phyloP scores from a whole-genome alignment of 2,113 vertebrate species.

The Erinaceus europaeus region DNA sequence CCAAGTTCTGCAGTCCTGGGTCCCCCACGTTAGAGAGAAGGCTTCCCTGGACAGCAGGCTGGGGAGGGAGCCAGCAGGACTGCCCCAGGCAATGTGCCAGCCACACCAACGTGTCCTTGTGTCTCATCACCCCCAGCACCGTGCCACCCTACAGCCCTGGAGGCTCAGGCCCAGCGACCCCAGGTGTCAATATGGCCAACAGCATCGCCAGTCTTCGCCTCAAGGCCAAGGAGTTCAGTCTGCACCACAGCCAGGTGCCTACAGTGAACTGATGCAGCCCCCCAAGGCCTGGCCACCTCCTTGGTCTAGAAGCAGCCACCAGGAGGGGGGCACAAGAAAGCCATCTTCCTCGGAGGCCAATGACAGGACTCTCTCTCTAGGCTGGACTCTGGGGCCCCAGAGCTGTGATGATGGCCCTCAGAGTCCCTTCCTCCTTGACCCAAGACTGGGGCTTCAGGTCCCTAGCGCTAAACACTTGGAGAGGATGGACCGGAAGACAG shows the following conservation, averaged over 20 bases:
- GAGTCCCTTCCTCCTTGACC: background rate
- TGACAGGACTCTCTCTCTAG: background rate
- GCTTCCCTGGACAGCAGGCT: background rate
- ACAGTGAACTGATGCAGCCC: slow-evolving; percentile 84
- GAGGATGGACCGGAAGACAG: background rate
- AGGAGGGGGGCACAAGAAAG: no score
- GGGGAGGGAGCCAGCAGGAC: background rate
- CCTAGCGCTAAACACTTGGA: no score
- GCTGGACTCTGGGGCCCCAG: no score
- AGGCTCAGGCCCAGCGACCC: slow-evolving; percentile 66
- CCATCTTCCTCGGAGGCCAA: background rate
- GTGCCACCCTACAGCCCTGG: slow-evolving; percentile 86
- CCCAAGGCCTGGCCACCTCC: no score
- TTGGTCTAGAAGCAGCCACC: no score
- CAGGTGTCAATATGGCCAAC: slow-evolving; percentile 88
- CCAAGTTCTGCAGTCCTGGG: background rate
- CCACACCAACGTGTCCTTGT: background rate
- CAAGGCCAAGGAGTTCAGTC: slow-evolving; percentile 90
- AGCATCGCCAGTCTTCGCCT: slow-evolving; percentile 89
- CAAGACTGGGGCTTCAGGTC: background rate
- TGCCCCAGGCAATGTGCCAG: background rate
- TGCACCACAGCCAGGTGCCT: slow-evolving; percentile 87
- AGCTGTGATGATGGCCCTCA: no score
- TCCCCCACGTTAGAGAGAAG: background rate
- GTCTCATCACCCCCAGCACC: slow-evolving; percentile 73